A percentile compares a stretch with the other conserved stretches of the same genome.
Evolutionary conservation across 2,797 vertebrate species (phyloP).

Genomic region (Oreochromis grahami): DNA sequence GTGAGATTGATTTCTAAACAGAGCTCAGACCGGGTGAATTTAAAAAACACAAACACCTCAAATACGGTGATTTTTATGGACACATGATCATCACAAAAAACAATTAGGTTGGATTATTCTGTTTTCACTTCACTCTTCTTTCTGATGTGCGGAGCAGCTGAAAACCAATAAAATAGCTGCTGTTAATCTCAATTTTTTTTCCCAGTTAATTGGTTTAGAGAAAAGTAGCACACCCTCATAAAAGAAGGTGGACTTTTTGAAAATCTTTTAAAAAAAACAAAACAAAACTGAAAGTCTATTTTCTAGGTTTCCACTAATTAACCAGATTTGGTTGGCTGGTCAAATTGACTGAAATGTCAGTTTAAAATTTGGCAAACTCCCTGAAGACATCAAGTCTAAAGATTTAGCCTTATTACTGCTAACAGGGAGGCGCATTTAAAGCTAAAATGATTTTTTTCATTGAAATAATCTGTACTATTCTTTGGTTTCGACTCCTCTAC

Average conservation of each 20-base stretch:
- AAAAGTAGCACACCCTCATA: background rate
- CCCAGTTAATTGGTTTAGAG: background rate
- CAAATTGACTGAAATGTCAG: background rate
- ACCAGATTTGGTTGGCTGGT: background rate
- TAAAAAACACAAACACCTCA: background rate
- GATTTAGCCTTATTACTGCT: background rate
- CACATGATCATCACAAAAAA: background rate
- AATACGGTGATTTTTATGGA: background rate
- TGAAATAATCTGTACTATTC: background rate
- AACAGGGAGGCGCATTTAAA: background rate
- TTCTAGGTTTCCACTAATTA: background rate
- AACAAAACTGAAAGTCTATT: background rate
- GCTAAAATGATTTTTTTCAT: rapidly evolving
- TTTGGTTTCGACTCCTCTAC: background rate
- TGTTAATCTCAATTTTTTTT: background rate
- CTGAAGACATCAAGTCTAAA: background rate
- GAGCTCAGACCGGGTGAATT: background rate
- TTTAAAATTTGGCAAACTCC: background rate
- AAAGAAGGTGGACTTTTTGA: background rate
- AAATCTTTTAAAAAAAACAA: background rate
- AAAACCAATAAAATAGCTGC: background rate
- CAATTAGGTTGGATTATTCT: background rate
- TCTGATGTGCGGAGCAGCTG: background rate
- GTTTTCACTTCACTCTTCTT: background rate
- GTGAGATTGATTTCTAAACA: background rate